Evolutionary conservation across 2,888 invertebrate genomes (phyloP).

Genomic region (Saturnia japonica): DNA sequence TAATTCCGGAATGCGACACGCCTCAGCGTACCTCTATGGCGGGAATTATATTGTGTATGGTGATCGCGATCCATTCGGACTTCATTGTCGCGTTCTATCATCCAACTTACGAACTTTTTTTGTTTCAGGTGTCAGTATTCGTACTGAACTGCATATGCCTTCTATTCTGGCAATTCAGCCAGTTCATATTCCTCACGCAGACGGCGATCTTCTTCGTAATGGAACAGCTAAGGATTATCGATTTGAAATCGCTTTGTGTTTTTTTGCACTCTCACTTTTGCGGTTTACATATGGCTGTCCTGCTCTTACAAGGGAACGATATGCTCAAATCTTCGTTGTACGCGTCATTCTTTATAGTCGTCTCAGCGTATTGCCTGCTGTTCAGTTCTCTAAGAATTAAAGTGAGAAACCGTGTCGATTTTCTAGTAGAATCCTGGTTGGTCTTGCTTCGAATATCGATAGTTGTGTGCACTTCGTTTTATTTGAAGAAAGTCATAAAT

Average conservation of each 20-base stretch:
- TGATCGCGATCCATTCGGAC: too few species aligned
- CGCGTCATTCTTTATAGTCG: slow-evolving; percentile 67
- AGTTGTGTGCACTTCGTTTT: slow-evolving; percentile 49
- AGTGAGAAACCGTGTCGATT: slow-evolving; percentile 52
- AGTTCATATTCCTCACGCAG: slow-evolving; percentile 91
- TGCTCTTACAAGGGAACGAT: slow-evolving; percentile 70
- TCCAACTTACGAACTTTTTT: neutral
- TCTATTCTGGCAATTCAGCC: slow-evolving; percentile 90
- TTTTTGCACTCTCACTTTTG: slow-evolving; percentile 71
- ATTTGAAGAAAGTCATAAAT: slow-evolving; percentile 66
- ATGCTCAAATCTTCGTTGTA: slow-evolving; percentile 78
- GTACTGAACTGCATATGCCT: slow-evolving; percentile 73
- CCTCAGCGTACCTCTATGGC: too few species aligned
- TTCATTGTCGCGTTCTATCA: too few species aligned
- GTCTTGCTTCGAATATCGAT: slow-evolving; percentile 51
- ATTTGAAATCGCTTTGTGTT: slow-evolving; percentile 60
- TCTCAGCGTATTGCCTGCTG: slow-evolving; percentile 60
- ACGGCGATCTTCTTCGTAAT: slow-evolving; percentile 86
- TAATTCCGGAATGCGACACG: too few species aligned
- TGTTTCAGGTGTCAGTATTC: slow-evolving; percentile 61
- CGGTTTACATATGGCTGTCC: slow-evolving; percentile 64
- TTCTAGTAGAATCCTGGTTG: slow-evolving; percentile 56
- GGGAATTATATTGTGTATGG: too few species aligned
- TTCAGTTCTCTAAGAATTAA: slow-evolving; percentile 61
- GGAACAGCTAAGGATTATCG: slow-evolving; percentile 82